Percentiles rank a stretch among this genome's conserved stretches.
These are phyloP conservation scores for Nesogale talazaci DNA, from an alignment of 2,113 vertebrate species.

Conservation along the genomic window DNA sequence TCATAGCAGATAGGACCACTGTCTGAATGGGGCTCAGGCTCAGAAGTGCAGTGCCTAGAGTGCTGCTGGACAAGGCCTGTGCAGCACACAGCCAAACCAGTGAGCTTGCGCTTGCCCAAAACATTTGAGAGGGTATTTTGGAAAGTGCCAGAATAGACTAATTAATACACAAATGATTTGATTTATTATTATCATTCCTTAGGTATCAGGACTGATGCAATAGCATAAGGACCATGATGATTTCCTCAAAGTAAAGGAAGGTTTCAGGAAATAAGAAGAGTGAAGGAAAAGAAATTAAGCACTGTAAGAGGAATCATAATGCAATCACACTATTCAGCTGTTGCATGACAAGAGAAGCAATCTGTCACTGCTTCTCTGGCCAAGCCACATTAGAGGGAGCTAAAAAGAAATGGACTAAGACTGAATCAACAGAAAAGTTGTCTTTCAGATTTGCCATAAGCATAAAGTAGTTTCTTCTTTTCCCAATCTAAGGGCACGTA, in stretches of 20 bases:
- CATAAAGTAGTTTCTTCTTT: background rate
- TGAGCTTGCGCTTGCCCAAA: background rate
- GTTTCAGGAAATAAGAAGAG: background rate
- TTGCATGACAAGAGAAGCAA: background rate
- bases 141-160: conserved; percentile 4
- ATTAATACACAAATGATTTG: conserved; percentile 25
- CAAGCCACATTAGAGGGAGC: background rate
- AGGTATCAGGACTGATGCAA: conserved; percentile 48
- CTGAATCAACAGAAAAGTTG: background rate
- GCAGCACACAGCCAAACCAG: background rate
- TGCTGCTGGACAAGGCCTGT: conserved; percentile 32
- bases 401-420: too few species aligned
- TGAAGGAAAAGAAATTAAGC: background rate
- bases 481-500: background rate
- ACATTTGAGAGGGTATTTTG: conserved; percentile 18
- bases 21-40: conserved; percentile 47
- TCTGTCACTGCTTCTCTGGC: background rate
- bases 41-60: conserved; percentile 66
- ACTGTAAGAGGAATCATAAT: background rate
- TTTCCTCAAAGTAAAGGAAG: background rate
- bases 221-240: conserved; percentile 24
- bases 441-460: background rate
- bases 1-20: background rate
- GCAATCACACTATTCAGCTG: too few species aligned
- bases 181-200: conserved; percentile 10